These are phyloP conservation scores for Apis mellifera DNA, from an alignment of 1,140 invertebrate genomes.

Conservation along the genomic window DNA sequence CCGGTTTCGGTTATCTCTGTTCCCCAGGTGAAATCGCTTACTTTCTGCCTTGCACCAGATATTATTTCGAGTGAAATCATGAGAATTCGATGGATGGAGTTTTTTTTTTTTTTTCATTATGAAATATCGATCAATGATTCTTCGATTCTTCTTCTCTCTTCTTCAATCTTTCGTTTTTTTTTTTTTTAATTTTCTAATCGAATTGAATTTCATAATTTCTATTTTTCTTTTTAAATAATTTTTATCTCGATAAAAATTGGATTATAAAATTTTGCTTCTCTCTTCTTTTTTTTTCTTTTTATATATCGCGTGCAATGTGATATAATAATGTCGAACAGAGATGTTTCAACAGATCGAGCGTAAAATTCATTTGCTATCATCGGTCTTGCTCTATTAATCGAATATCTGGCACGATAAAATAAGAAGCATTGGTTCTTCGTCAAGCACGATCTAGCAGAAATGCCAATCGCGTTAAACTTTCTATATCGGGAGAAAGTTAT, in stretches of 20 bases:
- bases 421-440: conserved; percentile 11
- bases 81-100: background rate
- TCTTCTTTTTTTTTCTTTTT: background rate
- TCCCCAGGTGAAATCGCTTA: conserved; percentile 5
- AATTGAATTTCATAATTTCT: too few species aligned
- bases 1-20: background rate
- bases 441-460: conserved; percentile 35
- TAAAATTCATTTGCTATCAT: background rate
- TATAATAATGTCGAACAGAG: background rate
- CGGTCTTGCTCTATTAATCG: conserved; percentile 33
- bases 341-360: background rate
- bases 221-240: too few species aligned
- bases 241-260: too few species aligned
- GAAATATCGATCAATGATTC: too few species aligned
- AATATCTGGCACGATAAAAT: background rate
- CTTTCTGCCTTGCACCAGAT: conserved; percentile 4
- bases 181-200: too few species aligned
- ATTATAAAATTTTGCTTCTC: too few species aligned
- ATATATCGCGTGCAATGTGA: background rate
- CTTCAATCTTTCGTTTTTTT: too few species aligned
- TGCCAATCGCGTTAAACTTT: conserved; percentile 40
- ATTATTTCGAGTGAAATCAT: conserved; percentile 1
- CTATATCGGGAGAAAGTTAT: conserved; percentile 48
- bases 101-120: background rate
- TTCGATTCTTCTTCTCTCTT: too few species aligned